Evolutionary conservation across 2,888 invertebrate genomes (phyloP).

Genomic region (Amblyjoppa proteus): DNA sequence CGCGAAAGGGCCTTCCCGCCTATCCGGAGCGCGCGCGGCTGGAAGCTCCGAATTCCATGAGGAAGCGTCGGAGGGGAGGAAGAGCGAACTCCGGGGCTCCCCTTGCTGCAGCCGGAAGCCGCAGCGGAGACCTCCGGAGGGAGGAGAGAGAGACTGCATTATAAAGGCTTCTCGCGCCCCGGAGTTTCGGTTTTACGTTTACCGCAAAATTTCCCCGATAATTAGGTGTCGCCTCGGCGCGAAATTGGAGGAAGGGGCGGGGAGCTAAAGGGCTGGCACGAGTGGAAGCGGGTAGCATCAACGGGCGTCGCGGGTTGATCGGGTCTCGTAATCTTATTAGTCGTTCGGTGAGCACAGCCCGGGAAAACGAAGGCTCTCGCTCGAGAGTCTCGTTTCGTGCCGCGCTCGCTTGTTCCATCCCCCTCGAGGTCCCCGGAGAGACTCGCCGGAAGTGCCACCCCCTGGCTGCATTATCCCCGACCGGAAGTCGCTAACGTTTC

Average conservation of each 20-base stretch:
- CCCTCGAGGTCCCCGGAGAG: neutral
- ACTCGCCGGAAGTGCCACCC: constrained; percentile 58
- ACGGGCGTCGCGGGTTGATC: constrained; percentile 54
- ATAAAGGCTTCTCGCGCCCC: constrained; percentile 55
- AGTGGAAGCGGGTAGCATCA: neutral
- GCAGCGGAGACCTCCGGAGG: constrained; percentile 15
- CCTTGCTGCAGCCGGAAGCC: constrained; percentile 14
- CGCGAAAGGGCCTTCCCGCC: constrained; percentile 15
- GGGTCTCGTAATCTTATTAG: constrained; percentile 75
- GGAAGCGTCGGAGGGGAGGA: neutral
- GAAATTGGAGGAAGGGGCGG: constrained; percentile 72
- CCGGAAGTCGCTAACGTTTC: constrained; percentile 46
- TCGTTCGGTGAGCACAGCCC: constrained; percentile 70
- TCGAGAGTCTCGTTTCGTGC: constrained; percentile 67
- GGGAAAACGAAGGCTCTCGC: constrained; percentile 68
- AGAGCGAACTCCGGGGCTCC: constrained; percentile 12
- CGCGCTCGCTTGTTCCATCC: constrained; percentile 12
- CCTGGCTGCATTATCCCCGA: constrained; percentile 43
- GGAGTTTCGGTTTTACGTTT: constrained; percentile 60
- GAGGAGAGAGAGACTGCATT: constrained; percentile 49
- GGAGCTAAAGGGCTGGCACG: constrained; percentile 30
- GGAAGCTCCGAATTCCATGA: constrained; percentile 43
- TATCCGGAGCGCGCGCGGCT: constrained; percentile 26
- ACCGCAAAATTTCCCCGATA: constrained; percentile 78
- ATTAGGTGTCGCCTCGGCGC: constrained; percentile 78